Evolutionary conservation across 2,888 invertebrate species (phyloP), one percentile per base, ranked within the genome.

Genomic region (Torymus texanus): DNA sequence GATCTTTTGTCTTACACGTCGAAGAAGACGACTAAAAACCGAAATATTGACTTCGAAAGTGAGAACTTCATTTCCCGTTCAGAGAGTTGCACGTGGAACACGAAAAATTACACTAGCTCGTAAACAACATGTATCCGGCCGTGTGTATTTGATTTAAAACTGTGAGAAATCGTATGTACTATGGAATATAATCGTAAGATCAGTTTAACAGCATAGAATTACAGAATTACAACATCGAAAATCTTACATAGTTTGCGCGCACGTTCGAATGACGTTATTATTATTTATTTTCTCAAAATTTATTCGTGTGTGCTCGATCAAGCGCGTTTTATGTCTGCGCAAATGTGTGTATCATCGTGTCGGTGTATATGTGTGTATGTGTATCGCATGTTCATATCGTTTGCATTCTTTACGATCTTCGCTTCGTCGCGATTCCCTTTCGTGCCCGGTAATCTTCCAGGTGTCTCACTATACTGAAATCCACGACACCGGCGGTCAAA

Each of bases 161-260:
- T 65, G 66, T 70, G 56, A 80, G 66, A 80, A 80, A 80, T 77
- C 70, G 65, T 85, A 83, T 83, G 84, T 84, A 85, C 86, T 88
- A 88, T 85, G 84, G 84, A 87, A 85, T 88, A 87, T 85, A 88
- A 87, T 84, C 85, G 86, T 85, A 83, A 79, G 83, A 87, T 87
- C 86, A 84, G 84, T 88, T 79, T 87, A 86, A 86, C 87, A 88
- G 87, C 85, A 85, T 86, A 87, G 86, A 87, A 84, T 88, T 88
- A 89, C 87, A 88, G 86, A 86, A 85, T 88, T 88, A 88, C 88
- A 88, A 89, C 89, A 89, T 88, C 87, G 85, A 89, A 88, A 89
- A 87, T 87, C 85, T 88, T 88, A 87, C 67, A 75, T 78, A 78
- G 75, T 83, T 80, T 78, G 71, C 71, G 78, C 67, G 65, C 71